These are phyloP conservation scores for Otolemur crassicaudatus DNA, from an alignment of 2,797 vertebrate species.

Conservation along the genomic window DNA sequence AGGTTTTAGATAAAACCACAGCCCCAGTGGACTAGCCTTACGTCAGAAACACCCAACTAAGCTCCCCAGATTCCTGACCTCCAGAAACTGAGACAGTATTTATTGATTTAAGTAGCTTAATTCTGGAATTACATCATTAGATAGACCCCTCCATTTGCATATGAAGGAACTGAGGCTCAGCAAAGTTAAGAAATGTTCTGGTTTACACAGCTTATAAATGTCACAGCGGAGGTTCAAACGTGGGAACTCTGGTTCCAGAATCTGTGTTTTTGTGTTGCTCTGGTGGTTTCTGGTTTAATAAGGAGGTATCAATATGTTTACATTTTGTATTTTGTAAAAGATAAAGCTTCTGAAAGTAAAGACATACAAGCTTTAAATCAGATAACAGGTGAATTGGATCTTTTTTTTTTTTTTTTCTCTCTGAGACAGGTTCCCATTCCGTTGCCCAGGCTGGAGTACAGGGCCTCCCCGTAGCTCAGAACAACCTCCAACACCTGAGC, in stretches of 20 bases:
- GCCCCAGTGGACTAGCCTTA: background rate
- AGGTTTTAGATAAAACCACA: background rate
- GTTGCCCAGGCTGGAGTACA: background rate
- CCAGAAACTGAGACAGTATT: background rate
- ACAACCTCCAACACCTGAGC: background rate
- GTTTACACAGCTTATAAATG: background rate
- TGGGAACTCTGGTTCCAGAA: background rate
- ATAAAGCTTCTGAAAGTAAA: background rate
- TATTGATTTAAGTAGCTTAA: background rate
- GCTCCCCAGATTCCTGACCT: background rate
- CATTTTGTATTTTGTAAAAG: conserved; percentile 28
- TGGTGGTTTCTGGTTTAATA: conserved; percentile 29
- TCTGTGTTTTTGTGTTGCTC: background rate
- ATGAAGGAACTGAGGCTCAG: background rate
- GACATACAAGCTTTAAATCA: background rate
- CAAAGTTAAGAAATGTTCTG: background rate
- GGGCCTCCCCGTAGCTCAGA: background rate
- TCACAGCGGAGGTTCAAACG: background rate
- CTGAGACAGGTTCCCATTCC: background rate
- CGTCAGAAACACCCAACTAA: background rate
- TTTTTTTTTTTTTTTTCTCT: background rate
- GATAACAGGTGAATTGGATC: background rate
- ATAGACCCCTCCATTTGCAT: background rate
- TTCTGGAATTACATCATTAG: background rate
- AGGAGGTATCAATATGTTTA: background rate